Base-by-base conservation (phyloP, 2,113 vertebrate genomes). In the Pleuronectes platessa region DNA sequence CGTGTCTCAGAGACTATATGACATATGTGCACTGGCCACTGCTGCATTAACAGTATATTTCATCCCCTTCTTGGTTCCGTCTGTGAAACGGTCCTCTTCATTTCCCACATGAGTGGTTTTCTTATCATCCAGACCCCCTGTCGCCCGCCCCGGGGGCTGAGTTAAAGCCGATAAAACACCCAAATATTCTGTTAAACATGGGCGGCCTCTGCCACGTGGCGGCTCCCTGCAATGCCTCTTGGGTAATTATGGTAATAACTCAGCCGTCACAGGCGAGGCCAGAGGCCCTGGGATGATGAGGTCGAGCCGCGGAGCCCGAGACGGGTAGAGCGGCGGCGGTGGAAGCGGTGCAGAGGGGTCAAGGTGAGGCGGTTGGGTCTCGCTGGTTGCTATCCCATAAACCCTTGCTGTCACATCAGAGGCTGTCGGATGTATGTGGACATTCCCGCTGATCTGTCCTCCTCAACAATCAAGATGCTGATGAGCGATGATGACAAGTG, bases 201-300 rank as follows among this genome's bases (percentile, higher is more conserved):
- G 76, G 51, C 69, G 80, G 86, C 92, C 86, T 87, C 85, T 87
- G 90, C 86, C 76, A 69, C 77, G 88, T 71, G 79, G 82, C 75
- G 14, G 58, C 79, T 84, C 82, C 79, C 80, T 86, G 89, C 90
- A 84, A 89, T 90, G 87, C 87, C 87, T 90, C 82, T 68, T 90
- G 92, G 90, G 90, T 92, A 92, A 93, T 93, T 92, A 91, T 92
- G 91, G 89, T 92, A 92, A 92, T 93, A 92, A 93, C 92, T 92
- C 92, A 92, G 81, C 90, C 84, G 82, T 92, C 84, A 81, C 83
- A 77, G 86, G 87, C 91, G 81, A 92, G 90, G 92, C 89, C 89
- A 84, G 85, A 90, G 84, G 83, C 81, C 86, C 84, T 0, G 76
- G 77, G 84, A 89, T 77, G 91, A 86, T 88, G 92, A 92, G 92